Base-by-base conservation (phyloP, 2,888 invertebrate genomes). In the Himalopsyche japonica region DNA sequence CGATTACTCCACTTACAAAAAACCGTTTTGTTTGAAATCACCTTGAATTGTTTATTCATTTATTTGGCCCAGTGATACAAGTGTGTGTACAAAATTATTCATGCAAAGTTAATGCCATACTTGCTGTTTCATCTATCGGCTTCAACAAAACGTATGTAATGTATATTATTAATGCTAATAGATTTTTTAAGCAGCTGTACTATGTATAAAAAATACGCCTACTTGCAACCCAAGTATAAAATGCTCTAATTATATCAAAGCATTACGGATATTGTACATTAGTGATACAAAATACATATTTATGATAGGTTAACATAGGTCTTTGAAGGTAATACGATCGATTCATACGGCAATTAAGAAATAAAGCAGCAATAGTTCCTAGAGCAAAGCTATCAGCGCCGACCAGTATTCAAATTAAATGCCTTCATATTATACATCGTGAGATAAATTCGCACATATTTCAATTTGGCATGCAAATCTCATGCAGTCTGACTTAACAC, bases 401-500 rank as follows among this genome's bases (percentile, higher is more conserved):
- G 76, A 76, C 34, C 76, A 15, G 76, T 76, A 34, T 76, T 76
- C 57, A 57, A 57, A 57, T 57, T 57, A 57, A 57, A 57, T 57
- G 57, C 57, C 57, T 57, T 20, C 57, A 57, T 76, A 43, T 70
- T 79, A 76, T 79, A 80, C 80, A 80, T 79, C 76, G 83, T 83
- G 83, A 83, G 83, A 64, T 76, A 47, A 30, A 76, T 70, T 76
- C 64, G 76, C 32, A 37, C 24, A 82, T 80, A 83, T 27, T 76
- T 83, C 80, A 43, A 30, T 76, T 49, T 20, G 18, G 37, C n/a
- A 84, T 84, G 84, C 84, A 80, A 81, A 81, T 84, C 37, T 80
- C 48, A 43, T 49, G 34, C 76, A 47, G 83, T 76, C 70, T 83
- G 76, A 81, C 49, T 47, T 84, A 77, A 48, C 49, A 24, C 81